These are phyloP conservation scores for Eupithecia tripunctaria DNA, from an alignment of 2,888 invertebrate species.

Conservation along the genomic window DNA sequence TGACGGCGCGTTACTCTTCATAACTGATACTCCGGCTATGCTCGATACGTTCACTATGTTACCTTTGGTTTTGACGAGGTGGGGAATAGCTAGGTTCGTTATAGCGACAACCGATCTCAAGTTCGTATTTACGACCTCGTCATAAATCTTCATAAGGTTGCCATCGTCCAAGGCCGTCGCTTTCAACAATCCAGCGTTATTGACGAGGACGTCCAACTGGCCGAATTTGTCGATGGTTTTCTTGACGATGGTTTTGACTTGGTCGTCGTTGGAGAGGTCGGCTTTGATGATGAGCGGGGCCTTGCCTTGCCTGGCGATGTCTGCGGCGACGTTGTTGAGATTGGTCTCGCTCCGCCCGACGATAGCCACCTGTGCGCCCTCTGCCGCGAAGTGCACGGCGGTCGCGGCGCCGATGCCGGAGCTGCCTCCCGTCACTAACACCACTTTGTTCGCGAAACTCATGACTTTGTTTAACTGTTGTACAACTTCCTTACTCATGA, in stretches of 20 bases:
- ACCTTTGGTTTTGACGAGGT: constrained; percentile 47
- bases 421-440: constrained; percentile 17
- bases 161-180: constrained; percentile 27
- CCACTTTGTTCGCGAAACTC: constrained; percentile 32
- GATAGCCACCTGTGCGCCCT: constrained; percentile 31
- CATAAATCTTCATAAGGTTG: constrained; percentile 40
- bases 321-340: neutral
- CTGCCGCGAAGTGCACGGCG: constrained; percentile 3
- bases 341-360: constrained; percentile 16
- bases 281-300: constrained; percentile 19
- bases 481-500: neutral
- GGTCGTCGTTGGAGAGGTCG: constrained; percentile 42
- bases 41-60: constrained; percentile 50
- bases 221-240: constrained; percentile 47
- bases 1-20: neutral
- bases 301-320: constrained; percentile 7
- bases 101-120: constrained; percentile 40
- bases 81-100: constrained; percentile 40
- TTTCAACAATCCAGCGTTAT: constrained; percentile 45
- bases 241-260: constrained; percentile 43
- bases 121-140: constrained; percentile 46
- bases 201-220: constrained; percentile 51
- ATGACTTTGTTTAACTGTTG: constrained; percentile 20
- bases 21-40: constrained; percentile 16
- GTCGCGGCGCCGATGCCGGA: constrained; percentile 2